Percentiles rank a stretch among this genome's conserved stretches.
These are phyloP conservation scores for Torymus aiolomorphi DNA, from an alignment of 2,888 invertebrate genomes.

Conservation along the genomic window DNA sequence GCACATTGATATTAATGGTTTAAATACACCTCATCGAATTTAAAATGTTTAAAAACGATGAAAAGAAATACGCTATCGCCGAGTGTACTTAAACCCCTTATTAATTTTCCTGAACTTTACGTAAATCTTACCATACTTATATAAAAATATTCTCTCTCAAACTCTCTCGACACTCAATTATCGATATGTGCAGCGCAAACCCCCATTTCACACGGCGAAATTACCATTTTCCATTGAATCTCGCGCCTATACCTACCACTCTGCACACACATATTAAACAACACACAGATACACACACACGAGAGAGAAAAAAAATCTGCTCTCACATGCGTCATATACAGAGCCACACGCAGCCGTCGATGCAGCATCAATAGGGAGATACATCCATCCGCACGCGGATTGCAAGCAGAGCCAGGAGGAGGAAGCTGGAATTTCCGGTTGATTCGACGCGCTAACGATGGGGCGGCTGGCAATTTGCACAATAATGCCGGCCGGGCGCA, in stretches of 20 bases:
- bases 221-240: slow-evolving; percentile 28
- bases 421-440: slow-evolving; percentile 76
- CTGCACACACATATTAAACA: background rate
- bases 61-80: no score
- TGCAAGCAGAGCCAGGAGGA: slow-evolving; percentile 23
- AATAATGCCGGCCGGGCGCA: slow-evolving; percentile 68
- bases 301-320: slow-evolving; percentile 28
- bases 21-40: no score
- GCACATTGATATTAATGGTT: no score
- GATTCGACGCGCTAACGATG: slow-evolving; percentile 75
- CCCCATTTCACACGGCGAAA: slow-evolving; percentile 29
- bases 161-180: no score
- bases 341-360: slow-evolving; percentile 11
- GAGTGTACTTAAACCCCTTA: no score
- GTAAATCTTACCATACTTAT: no score
- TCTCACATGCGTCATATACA: slow-evolving; percentile 1
- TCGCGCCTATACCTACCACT: background rate
- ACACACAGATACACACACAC: background rate
- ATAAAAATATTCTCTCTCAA: no score
- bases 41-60: no score
- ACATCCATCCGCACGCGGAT: slow-evolving; percentile 44
- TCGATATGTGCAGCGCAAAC: background rate
- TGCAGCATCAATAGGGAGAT: slow-evolving; percentile 38
- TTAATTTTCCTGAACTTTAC: no score
- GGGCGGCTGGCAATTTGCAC: slow-evolving; percentile 73